A percentile compares a stretch with the other conserved stretches of the same genome.
Evolutionary conservation across 2,888 invertebrate genomes (phyloP).

Genomic region (Hydrotaea diabolus): DNA sequence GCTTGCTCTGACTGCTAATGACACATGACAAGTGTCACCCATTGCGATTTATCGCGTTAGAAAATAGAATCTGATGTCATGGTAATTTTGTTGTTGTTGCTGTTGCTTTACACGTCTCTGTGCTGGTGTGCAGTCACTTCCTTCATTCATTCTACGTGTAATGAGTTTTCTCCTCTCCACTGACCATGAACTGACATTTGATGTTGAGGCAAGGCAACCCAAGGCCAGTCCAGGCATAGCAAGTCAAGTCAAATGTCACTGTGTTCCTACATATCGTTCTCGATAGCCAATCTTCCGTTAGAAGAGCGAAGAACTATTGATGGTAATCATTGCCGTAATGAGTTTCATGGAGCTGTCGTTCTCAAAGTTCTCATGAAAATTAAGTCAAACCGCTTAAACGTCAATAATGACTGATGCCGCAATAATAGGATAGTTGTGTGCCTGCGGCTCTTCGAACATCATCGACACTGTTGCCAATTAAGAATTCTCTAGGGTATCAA

Average conservation of each 20-base stretch:
- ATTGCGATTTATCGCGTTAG: slow-evolving; percentile 30
- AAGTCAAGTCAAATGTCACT: background rate
- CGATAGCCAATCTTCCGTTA: background rate
- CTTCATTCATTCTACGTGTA: background rate
- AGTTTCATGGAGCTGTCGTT: background rate
- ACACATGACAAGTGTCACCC: slow-evolving; percentile 45
- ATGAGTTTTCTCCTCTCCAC: background rate
- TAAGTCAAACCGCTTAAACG: background rate
- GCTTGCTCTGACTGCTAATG: background rate
- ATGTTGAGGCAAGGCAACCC: background rate
- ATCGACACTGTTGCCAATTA: background rate
- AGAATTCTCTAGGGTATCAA: no score
- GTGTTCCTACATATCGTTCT: background rate
- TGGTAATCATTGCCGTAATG: background rate
- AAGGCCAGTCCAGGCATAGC: no score
- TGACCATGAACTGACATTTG: background rate
- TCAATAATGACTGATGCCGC: background rate
- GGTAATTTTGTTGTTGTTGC: background rate
- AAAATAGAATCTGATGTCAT: slow-evolving; percentile 36
- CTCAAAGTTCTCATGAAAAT: background rate
- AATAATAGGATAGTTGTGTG: background rate
- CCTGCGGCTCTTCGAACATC: background rate
- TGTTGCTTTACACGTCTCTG: no score
- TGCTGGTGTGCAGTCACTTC: background rate
- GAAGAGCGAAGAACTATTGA: no score